These are phyloP conservation scores for Habrosyne pyritoides DNA, from an alignment of 2,888 invertebrate genomes.

Conservation along the genomic window DNA sequence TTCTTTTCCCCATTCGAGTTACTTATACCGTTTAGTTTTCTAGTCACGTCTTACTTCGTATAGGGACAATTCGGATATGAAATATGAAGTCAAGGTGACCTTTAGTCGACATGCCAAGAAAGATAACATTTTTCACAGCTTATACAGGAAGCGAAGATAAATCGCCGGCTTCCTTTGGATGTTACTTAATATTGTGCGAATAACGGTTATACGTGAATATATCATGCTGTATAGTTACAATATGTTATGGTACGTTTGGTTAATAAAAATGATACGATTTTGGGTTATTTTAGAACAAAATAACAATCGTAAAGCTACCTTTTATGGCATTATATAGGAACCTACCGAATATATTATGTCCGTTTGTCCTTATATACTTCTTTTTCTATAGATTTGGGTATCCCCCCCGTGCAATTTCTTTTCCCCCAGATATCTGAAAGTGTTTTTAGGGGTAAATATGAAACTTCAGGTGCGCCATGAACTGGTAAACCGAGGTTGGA, in stretches of 20 bases:
- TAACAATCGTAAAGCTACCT: background rate
- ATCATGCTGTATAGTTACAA: background rate
- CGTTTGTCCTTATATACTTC: background rate
- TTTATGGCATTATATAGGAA: no score
- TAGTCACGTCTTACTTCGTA: slow-evolving; percentile 62
- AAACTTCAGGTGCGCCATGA: background rate
- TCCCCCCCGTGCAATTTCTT: background rate
- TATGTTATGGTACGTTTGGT: no score
- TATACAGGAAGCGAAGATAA: slow-evolving; percentile 7
- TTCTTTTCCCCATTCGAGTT: slow-evolving; percentile 51
- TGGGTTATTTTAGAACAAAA: no score
- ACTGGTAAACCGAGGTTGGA: no score
- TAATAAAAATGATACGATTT: no score
- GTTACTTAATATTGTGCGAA: background rate
- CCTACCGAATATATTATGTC: background rate
- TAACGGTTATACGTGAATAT: background rate
- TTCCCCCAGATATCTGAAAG: background rate
- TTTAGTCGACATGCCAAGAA: slow-evolving; percentile 1
- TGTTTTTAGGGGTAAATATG: background rate
- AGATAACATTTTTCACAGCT: slow-evolving; percentile 9
- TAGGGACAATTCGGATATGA: slow-evolving; percentile 38
- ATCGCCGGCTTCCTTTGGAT: background rate
- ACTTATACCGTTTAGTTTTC: slow-evolving; percentile 55
- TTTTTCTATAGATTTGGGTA: background rate
- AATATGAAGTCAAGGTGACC: slow-evolving; percentile 21